Conservation (phyloP, 2,888 invertebrate genomes). For the Laothoe populi region DNA sequence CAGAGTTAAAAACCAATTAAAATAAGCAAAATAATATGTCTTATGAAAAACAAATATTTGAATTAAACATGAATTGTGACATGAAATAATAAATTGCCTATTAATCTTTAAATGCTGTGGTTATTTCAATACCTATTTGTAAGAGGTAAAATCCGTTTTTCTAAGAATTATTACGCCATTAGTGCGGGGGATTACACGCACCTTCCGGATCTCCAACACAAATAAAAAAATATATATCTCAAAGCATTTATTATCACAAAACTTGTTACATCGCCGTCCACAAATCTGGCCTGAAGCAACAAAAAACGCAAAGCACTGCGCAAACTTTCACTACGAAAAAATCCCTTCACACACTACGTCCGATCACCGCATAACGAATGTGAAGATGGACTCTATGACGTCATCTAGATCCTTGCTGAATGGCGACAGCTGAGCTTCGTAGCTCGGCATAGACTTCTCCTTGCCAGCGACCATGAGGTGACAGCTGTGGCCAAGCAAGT, state of each 20-base stretch:
- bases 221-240: conserved; percentile 16
- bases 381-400: conserved; percentile 77
- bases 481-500: conserved; percentile 65
- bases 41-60: too few species aligned
- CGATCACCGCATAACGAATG: conserved; percentile 77
- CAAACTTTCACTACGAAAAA: conserved; percentile 42
- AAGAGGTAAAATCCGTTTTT: neutral
- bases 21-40: too few species aligned
- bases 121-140: neutral
- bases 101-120: neutral
- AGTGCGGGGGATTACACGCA: conserved; percentile 13
- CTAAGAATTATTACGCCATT: conserved; percentile 3
- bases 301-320: conserved; percentile 20
- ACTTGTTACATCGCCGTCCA: conserved; percentile 20
- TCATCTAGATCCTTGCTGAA: conserved; percentile 80
- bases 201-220: neutral
- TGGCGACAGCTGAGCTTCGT: conserved; percentile 75
- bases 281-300: conserved; percentile 9
- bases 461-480: conserved; percentile 72
- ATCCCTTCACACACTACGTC: conserved; percentile 39
- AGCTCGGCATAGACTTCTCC: conserved; percentile 58
- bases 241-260: conserved; percentile 29
- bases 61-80: neutral
- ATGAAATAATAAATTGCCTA: neutral
- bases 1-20: too few species aligned